phyloP scores from a whole-genome alignment of 2,797 vertebrate genomes.

The Peromyscus melanophrys region DNA sequence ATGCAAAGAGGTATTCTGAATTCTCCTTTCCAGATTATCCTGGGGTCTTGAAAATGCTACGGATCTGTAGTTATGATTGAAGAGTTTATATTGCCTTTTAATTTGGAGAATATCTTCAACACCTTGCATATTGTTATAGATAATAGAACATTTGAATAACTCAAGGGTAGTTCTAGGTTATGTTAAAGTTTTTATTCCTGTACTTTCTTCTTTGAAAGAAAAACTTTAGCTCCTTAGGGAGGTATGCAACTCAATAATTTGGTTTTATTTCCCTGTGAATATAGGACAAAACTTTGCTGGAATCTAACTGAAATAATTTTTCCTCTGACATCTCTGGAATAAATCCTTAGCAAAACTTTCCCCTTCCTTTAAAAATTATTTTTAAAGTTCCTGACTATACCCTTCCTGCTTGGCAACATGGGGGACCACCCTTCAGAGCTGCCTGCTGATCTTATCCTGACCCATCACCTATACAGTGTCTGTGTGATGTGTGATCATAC shows the following conservation, averaged over 20 bases:
- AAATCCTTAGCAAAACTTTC: slow-evolving; percentile 10
- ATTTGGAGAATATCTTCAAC: not conserved
- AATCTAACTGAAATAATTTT: slow-evolving; percentile 47
- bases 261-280: slow-evolving; percentile 51
- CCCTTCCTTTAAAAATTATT: not conserved
- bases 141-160: not conserved
- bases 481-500: not conserved
- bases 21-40: not conserved
- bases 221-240: slow-evolving; percentile 15
- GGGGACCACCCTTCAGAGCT: not conserved
- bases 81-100: slow-evolving; percentile 3
- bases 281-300: slow-evolving; percentile 28
- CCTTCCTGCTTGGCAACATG: not conserved
- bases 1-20: not conserved
- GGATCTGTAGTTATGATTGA: not conserved
- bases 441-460: not conserved
- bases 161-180: not conserved
- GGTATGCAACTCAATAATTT: not conserved
- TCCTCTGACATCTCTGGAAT: slow-evolving; percentile 39
- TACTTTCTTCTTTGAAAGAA: slow-evolving; percentile 41
- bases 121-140: slow-evolving; percentile 1
- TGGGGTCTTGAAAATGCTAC: not conserved
- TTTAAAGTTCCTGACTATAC: not conserved
- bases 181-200: not conserved
- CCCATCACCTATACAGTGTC: not conserved